Percentiles rank a stretch among this genome's conserved stretches.
phyloP scores from a whole-genome alignment of 2,888 invertebrate species.

The Drosophila anomalata region DNA sequence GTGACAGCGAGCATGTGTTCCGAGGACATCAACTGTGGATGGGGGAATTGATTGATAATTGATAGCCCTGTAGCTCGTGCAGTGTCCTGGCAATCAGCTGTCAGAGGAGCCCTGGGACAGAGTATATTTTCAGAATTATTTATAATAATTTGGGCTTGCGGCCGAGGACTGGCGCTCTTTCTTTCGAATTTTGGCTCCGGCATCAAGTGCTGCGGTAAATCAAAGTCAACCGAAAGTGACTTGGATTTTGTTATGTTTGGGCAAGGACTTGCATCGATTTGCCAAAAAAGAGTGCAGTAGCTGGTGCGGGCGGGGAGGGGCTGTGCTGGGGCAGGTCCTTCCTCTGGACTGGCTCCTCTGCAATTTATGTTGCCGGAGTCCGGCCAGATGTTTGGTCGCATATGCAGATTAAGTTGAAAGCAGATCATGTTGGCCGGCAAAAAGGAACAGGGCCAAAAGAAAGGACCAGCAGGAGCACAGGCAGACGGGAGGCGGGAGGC shows the following conservation, averaged over 20 bases:
- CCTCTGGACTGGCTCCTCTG: conserved; percentile 14
- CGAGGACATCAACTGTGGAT: conserved; percentile 1
- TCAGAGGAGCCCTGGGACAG: not conserved
- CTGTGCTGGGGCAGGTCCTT: conserved; percentile 5
- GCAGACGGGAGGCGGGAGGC: not conserved
- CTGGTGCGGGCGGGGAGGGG: not conserved
- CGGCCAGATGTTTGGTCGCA: conserved; percentile 39
- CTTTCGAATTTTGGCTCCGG: not conserved
- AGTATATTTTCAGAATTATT: not conserved
- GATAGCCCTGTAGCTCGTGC: conserved; percentile 7
- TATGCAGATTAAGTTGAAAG: conserved; percentile 46
- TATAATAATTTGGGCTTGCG: not conserved
- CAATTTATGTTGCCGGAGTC: conserved; percentile 35
- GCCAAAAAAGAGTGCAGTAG: not conserved
- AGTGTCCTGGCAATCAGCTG: not conserved
- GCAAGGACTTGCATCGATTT: not conserved
- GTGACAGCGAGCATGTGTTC: conserved; percentile 7
- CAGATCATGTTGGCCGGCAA: conserved; percentile 28
- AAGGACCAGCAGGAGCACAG: not conserved
- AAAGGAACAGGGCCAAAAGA: not conserved
- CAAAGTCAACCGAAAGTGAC: not conserved
- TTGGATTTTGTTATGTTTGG: conserved; percentile 3
- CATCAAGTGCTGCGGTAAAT: conserved; percentile 3
- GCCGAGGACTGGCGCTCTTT: not conserved
- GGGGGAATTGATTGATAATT: conserved; percentile 31